Evolutionary conservation across 2,113 vertebrate species (phyloP).

Genomic region (Cinclus mexicanus): DNA sequence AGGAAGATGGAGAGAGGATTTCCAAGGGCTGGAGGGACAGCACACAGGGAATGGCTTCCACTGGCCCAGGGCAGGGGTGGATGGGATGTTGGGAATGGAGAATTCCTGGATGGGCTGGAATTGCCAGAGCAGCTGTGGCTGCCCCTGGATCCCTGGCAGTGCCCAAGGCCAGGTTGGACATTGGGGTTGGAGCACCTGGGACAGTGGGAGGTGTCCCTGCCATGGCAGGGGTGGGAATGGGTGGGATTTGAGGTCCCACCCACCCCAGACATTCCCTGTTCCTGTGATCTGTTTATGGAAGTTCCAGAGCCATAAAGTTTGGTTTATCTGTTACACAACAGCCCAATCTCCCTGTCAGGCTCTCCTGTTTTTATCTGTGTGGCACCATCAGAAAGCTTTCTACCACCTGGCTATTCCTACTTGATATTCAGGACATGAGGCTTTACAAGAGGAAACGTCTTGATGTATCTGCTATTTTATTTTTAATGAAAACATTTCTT

Average conservation of each 20-base stretch:
- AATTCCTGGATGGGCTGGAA: not conserved
- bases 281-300: not conserved
- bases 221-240: not conserved
- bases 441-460: constrained; percentile 28
- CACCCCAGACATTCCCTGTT: not conserved
- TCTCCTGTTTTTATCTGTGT: not conserved
- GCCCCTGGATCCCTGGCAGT: not conserved
- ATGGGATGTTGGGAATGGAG: not conserved
- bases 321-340: not conserved
- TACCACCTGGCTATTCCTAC: not conserved
- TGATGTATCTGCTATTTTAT: constrained; percentile 54
- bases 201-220: not conserved
- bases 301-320: not conserved
- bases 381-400: not conserved
- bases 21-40: not conserved
- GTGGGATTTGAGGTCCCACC: accelerated
- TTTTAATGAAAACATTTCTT: constrained; percentile 64
- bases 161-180: not conserved
- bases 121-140: not conserved
- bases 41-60: not conserved
- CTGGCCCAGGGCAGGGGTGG: not conserved
- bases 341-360: not conserved
- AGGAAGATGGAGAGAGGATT: not conserved
- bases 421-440: constrained; percentile 49
- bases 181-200: not conserved